Conservation (phyloP, 1,140 invertebrate species). For the Drosophila eugracilis region DNA sequence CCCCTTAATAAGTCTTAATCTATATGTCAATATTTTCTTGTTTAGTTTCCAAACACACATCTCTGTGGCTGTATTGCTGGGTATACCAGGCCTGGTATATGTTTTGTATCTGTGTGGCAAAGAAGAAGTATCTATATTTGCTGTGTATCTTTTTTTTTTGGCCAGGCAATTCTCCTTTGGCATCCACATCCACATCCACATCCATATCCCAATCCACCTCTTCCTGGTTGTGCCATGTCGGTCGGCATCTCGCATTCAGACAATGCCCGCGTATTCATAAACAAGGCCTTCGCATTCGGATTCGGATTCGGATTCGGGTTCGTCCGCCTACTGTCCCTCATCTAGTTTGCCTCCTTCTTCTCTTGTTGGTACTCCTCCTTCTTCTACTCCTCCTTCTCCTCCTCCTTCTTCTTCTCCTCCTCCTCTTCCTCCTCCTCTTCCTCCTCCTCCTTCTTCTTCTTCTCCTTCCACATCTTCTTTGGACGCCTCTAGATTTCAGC, state of each 20-base stretch:
- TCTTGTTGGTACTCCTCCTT: too few species aligned
- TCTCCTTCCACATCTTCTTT: too few species aligned
- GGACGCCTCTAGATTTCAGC: slow-evolving; percentile 45
- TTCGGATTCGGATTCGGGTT: slow-evolving; percentile 4
- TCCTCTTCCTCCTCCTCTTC: too few species aligned
- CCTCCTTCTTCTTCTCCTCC: too few species aligned
- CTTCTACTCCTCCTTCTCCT: too few species aligned
- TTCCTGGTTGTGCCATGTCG: slow-evolving; percentile 36
- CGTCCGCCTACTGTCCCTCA: slow-evolving; percentile 22
- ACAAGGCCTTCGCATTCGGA: slow-evolving; percentile 43
- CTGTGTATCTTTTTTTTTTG: slow-evolving; percentile 55
- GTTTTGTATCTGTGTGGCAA: slow-evolving; percentile 17
- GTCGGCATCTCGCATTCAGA: slow-evolving; percentile 41
- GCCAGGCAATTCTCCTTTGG: slow-evolving; percentile 41
- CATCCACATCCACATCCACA: slow-evolving; percentile 17
- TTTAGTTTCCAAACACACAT: slow-evolving; percentile 72
- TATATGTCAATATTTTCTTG: slow-evolving; percentile 82
- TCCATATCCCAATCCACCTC: slow-evolving; percentile 20
- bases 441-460: too few species aligned
- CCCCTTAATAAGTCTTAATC: slow-evolving; percentile 78
- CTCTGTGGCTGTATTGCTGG: slow-evolving; percentile 27
- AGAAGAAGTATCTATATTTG: slow-evolving; percentile 43
- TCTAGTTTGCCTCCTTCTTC: slow-evolving; percentile 31
- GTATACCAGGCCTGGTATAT: too few species aligned
- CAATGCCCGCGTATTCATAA: slow-evolving; percentile 78